phyloP scores from a whole-genome alignment of 2,888 invertebrate genomes.

The Andricus quercusramuli region DNA sequence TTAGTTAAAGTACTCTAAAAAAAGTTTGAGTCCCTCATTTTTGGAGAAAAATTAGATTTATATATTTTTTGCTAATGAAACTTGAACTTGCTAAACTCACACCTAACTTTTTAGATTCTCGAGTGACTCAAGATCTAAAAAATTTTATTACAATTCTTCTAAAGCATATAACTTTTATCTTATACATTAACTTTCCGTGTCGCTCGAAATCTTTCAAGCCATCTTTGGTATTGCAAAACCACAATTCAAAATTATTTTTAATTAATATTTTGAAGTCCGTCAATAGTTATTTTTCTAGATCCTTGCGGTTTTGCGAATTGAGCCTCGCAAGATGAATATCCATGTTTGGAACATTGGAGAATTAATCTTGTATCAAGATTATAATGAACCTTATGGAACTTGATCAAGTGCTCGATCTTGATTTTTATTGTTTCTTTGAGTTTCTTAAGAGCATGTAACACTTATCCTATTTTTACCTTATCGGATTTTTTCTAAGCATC shows the following conservation, averaged over 20 bases:
- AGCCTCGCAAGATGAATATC: background rate
- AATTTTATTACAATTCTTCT: too few relatives aligned
- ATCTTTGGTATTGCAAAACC: slow-evolving; percentile 1
- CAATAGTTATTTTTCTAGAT: too few relatives aligned
- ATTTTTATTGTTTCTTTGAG: background rate
- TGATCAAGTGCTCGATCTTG: background rate
- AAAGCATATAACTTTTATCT: too few relatives aligned
- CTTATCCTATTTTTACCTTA: too few relatives aligned
- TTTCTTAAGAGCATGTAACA: background rate
- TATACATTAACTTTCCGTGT: background rate
- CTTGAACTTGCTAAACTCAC: background rate
- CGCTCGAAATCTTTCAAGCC: background rate
- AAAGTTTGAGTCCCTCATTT: background rate
- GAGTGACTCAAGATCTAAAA: background rate
- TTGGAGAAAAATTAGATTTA: background rate
- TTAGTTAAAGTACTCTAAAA: background rate
- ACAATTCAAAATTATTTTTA: background rate
- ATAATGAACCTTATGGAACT: background rate
- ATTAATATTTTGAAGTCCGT: background rate
- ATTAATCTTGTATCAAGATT: background rate
- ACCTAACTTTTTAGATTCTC: background rate
- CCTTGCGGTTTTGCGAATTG: background rate
- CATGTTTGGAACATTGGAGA: background rate
- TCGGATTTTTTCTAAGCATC: too few relatives aligned
- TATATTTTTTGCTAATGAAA: background rate